phyloP scores from a whole-genome alignment of 2,888 invertebrate genomes.

The Stratiomys singularior region DNA sequence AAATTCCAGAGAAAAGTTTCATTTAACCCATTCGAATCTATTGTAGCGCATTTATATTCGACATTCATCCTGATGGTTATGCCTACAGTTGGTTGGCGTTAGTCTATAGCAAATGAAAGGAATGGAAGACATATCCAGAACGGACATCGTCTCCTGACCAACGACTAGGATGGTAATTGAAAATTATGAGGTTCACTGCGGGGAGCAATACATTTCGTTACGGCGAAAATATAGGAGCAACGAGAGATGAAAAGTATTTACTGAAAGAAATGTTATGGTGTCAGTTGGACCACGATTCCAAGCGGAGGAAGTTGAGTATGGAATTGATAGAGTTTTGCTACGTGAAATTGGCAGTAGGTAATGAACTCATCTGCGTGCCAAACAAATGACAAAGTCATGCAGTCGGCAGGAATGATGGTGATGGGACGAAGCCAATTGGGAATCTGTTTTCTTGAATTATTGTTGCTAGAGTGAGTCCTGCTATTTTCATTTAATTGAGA shows the following conservation, averaged over 20 bases:
- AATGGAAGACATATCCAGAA: conserved; percentile 36
- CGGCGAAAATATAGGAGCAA: neutral
- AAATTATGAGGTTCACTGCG: conserved; percentile 48
- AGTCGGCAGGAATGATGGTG: neutral
- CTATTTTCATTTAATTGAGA: too few species aligned
- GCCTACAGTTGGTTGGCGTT: neutral
- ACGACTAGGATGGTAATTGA: conserved; percentile 38
- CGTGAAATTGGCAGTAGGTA: conserved; percentile 20
- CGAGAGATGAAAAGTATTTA: neutral
- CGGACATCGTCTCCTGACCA: conserved; percentile 16
- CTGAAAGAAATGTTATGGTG: too few species aligned
- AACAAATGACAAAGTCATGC: conserved; percentile 46
- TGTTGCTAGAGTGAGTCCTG: too few species aligned
- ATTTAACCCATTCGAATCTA: conserved; percentile 26
- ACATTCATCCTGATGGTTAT: conserved; percentile 1
- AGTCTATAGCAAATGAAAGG: neutral
- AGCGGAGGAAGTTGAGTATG: neutral
- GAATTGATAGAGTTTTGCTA: conserved; percentile 12
- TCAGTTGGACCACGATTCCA: neutral
- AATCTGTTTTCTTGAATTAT: conserved; percentile 18
- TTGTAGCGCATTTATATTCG: neutral
- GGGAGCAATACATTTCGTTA: conserved; percentile 29
- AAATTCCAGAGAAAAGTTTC: conserved; percentile 5
- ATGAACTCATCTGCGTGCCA: conserved; percentile 37
- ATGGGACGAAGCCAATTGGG: neutral